phyloP scores from a whole-genome alignment of 2,113 vertebrate genomes.

The Dryoscopus gambensis region DNA sequence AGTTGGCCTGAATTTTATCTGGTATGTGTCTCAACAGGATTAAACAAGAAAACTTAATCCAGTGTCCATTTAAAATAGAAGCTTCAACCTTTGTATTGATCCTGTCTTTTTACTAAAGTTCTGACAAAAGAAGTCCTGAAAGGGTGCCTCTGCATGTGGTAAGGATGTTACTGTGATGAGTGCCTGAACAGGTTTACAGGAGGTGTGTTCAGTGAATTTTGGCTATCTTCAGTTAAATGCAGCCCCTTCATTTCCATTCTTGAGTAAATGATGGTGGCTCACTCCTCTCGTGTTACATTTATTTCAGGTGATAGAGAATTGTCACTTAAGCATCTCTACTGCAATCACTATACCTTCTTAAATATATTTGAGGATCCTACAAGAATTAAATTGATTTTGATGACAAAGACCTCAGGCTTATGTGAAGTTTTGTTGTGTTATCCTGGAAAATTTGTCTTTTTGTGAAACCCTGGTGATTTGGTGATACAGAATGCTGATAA shows the following conservation, averaged over 20 bases:
- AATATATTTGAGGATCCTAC: background rate
- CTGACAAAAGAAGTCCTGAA: background rate
- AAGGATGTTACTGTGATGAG: background rate
- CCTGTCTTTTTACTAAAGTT: background rate
- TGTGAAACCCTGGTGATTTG: background rate
- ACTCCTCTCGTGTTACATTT: background rate
- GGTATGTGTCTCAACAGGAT: background rate
- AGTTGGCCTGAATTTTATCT: background rate
- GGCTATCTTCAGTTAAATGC: background rate
- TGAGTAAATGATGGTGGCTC: background rate
- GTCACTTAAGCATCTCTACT: background rate
- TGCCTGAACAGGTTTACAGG: background rate
- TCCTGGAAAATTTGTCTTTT: background rate
- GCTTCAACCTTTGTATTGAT: background rate
- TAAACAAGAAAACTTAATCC: background rate
- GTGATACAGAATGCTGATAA: background rate
- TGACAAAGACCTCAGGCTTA: background rate
- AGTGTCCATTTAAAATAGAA: background rate
- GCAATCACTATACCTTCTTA: background rate
- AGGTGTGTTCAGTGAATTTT: background rate
- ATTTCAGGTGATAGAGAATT: background rate
- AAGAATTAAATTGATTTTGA: background rate
- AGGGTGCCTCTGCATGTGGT: background rate
- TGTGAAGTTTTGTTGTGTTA: background rate
- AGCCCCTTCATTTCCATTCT: background rate